Evolutionary conservation across 1,140 invertebrate genomes (phyloP), one percentile per base, ranked within the genome.

Genomic region (Cydia strobilella): DNA sequence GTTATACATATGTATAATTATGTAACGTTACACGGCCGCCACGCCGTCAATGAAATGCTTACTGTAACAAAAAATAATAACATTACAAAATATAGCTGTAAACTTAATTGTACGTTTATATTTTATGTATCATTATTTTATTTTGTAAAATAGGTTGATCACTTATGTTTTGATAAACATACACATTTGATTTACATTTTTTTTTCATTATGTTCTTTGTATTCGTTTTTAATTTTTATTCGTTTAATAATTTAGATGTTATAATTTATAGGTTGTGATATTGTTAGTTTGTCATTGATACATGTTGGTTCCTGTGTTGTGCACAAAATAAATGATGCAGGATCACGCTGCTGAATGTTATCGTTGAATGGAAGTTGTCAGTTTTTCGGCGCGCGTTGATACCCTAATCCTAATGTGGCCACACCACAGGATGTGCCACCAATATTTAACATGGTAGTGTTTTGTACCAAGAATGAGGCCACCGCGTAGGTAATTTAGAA

Each of bases 251-350:
- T 59, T 23, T 59, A 59, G 54, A 59, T 23, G 0, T 59, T 59
- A 35, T 39, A 39, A 69, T 42, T 69, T 69, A 69, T 35, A 18
- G 65, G 65, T 69, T 69, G 65, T 69, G 65, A 69, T 69, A 69
- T 69, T 69, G 31, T 69, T 69, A 69, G 1, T 69, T 69, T 69
- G 9, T 42, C 5, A 69, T 18, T n/a, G 65, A 66, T 31, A 35
- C 31, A 35, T 69, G 27, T 27, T 66, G 63, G 10, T 69, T 69
- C 65, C 65, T 69, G 31, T 35, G 7, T 5, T 66, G 7, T 69
- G 65, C 65, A 69, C 65, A 69, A 69, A 69, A 35, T 69, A 69
- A 35, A 35, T 20, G 65, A 69, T 59, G 23, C 54, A 59, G 54
- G 54, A 20, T 59, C 54, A 59, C n/a, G 23, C 54, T 59, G 18